Conservation (phyloP, 2,888 invertebrate genomes). For the Euplexia lucipara region DNA sequence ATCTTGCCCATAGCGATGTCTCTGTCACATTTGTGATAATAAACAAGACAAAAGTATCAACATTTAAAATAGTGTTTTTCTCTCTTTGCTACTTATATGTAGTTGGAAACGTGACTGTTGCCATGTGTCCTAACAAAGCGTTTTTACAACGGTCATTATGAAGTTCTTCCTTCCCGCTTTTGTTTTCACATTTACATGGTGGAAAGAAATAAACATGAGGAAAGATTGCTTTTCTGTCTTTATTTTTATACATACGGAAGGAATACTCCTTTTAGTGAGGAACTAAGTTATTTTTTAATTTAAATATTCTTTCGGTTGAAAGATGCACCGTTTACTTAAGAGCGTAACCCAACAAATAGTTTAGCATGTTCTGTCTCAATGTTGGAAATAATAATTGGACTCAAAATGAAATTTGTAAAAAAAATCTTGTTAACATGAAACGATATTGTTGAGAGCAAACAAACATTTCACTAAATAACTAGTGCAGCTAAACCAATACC, state of each 20-base stretch:
- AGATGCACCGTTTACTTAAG: not conserved
- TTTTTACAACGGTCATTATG: conserved; percentile 51
- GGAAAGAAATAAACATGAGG: conserved; percentile 43
- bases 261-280: conserved; percentile 9
- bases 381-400: not conserved
- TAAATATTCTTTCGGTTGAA: conserved; percentile 10
- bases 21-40: conserved; percentile 63
- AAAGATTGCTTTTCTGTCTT: conserved; percentile 45
- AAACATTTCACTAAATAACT: conserved; percentile 9
- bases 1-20: conserved; percentile 52
- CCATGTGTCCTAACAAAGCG: conserved; percentile 47
- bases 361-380: not conserved
- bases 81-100: conserved; percentile 30
- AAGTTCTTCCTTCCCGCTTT: conserved; percentile 42
- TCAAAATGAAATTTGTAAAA: not conserved
- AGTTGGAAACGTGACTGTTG: conserved; percentile 42
- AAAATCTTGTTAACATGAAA: not conserved
- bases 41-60: conserved; percentile 59
- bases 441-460: conserved; percentile 4
- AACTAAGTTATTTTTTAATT: conserved; percentile 29
- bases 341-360: conserved; percentile 5
- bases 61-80: conserved; percentile 58
- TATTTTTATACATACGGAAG: conserved; percentile 13
- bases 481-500: conserved; percentile 1
- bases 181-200: conserved; percentile 52